Conservation (phyloP, 2,888 invertebrate genomes). For the Hetaerina titia region DNA sequence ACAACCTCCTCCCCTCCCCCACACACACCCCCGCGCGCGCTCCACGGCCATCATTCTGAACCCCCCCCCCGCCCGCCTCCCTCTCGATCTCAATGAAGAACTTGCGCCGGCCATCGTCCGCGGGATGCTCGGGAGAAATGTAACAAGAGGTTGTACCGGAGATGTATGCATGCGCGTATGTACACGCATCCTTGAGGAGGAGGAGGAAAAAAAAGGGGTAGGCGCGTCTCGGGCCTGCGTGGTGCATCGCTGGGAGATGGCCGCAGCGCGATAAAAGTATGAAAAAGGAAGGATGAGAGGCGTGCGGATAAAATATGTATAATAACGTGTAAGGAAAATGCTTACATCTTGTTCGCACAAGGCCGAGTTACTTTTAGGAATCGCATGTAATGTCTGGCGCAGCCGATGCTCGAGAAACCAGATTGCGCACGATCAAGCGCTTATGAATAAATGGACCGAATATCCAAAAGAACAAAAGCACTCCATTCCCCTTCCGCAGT, state of each 20-base stretch:
- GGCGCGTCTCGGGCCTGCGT: too few species aligned
- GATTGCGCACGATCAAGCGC: too few species aligned
- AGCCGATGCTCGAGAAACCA: too few species aligned
- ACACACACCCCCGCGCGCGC: neutral
- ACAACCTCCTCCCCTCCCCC: neutral
- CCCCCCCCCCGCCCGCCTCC: neutral
- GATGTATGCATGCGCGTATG: neutral
- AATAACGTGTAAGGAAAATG: neutral
- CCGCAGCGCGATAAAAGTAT: neutral
- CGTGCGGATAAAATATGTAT: neutral
- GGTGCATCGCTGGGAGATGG: too few species aligned
- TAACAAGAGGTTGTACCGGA: neutral
- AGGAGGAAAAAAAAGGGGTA: neutral
- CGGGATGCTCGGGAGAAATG: neutral
- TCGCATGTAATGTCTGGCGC: neutral
- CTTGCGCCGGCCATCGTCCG: conserved; percentile 18
- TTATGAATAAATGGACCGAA: too few species aligned
- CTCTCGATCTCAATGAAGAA: conserved; percentile 51
- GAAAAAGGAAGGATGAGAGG: neutral
- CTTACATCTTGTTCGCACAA: conserved; percentile 3
- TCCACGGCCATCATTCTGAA: neutral
- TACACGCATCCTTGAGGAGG: neutral
- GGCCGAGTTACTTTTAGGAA: neutral
- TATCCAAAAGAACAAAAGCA: too few species aligned
- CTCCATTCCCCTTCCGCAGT: too few species aligned